Evolutionary conservation across 2,888 invertebrate genomes (phyloP), one percentile per base, ranked within the genome.

Genomic region (Drosophila lacicola): DNA sequence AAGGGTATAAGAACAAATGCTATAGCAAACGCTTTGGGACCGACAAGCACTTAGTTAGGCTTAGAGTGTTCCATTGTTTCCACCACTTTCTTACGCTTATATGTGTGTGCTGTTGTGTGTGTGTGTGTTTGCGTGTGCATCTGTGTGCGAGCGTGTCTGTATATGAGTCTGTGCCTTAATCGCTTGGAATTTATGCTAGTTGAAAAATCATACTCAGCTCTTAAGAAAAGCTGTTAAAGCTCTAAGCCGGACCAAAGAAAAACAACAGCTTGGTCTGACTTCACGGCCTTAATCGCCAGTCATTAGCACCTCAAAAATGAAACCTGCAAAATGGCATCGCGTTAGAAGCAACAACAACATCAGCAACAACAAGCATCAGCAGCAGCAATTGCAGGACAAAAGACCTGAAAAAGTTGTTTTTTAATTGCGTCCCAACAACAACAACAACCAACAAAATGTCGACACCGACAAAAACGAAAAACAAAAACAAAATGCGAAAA

Each of bases 21-120:
- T 60, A 33, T 55, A 19, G 37, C 62, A 47, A 41, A 56, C 51
- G 58, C 61, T 47, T 62, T 56, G 45, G 49, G 47, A 45, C 47
- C 49, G 65, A 17, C 68, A 51, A 68, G 70, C 74, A 81, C 70
- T 78, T 66, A 78, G 76, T 78, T 80, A 62, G 66, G 61, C 78
- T 73, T 65, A 76, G 73, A 78, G 78, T 76, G 73, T 61, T 77
- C 64, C 64, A 70, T 78, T 78, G 78, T 78, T 73, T 64, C n/a
- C 69, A 67, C 29, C 57, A 61, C 58, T 66, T 55, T 29, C 54
- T 36, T 62, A 25, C 19, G 39, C n/a, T 17, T 5, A 3, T 50
- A 10, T 37, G 36, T 49, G 36, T n/a, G 44, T 50, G 50, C 13
- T 11, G 25, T n/a, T 17, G 17, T 17, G 17, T 17, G 21, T 42